phyloP scores from a whole-genome alignment of 2,113 vertebrate genomes.

The Laticauda colubrina region DNA sequence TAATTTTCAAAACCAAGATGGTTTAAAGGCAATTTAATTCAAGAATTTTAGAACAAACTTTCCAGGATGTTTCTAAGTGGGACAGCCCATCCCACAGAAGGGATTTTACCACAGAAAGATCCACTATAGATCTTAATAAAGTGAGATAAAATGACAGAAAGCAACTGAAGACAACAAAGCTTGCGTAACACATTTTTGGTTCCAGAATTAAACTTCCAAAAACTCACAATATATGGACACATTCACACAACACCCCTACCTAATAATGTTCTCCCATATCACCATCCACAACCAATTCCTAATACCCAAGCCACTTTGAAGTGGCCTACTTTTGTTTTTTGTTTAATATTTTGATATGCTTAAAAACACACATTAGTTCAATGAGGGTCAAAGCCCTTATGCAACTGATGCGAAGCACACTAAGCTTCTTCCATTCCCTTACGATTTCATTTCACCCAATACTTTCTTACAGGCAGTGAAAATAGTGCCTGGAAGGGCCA shows the following conservation, averaged over 20 bases:
- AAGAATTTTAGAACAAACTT: not conserved
- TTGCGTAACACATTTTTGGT: not conserved
- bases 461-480: not conserved
- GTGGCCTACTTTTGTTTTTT: not conserved
- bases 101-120: not conserved
- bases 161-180: not conserved
- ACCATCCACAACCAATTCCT: not conserved
- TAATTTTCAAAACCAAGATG: not conserved
- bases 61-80: not conserved
- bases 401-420: not conserved
- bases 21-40: not conserved
- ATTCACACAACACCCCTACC: not conserved
- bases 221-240: not conserved
- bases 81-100: not conserved
- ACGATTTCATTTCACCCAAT: not conserved
- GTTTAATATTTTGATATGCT: not conserved
- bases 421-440: not conserved
- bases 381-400: not conserved
- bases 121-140: not conserved
- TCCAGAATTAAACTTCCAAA: not conserved
- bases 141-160: not conserved
- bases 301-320: not conserved
- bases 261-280: not conserved
- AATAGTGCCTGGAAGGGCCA: not conserved
- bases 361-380: not conserved